Evolutionary conservation across 2,888 invertebrate genomes (phyloP), one percentile per base, ranked within the genome.

Genomic region (Meiosimyza decipiens): DNA sequence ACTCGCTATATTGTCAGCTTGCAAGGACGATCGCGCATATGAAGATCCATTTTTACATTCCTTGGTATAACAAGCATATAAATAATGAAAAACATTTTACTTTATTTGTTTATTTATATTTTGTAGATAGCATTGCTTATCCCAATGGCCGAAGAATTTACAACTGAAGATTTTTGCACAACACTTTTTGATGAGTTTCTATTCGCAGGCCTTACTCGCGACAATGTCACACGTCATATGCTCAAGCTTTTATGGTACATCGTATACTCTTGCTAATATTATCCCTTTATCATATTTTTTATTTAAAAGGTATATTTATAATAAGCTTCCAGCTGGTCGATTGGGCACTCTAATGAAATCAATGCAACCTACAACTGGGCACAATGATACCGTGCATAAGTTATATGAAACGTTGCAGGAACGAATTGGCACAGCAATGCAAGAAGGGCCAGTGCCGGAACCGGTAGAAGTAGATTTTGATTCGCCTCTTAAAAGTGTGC

Each of bases 1-100:
- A 22, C 88, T 98, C n/a, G 95, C 96, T 7, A 95, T 95, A 70
- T 88, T 98, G 62, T 94, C 96, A 0, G 94, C 93, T 82, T 97
- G 96, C 84, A 95, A 96, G 86, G 95, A 94, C 81, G 96, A 97
- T 80, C 90, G 96, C 75, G 95, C 97, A 1, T 97, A 96, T 85
- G 97, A 97, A 85, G 98, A 98, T 88, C 97, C 97, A 6, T 97
- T 97, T 86, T 88, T 98, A 72, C 98, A 98, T 89, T 95, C 96
- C 15, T 88, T 98, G 80, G 95, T 95, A 81, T 73, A 79, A 72
- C 6, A 62, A 4, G 4, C 22, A 15, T 51, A n/a, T 3, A n/a
- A 22, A 52, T 4, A 6, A 9, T 33, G 47, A 22, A 28, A 33
- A n/a, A 40, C 12, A 18, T 60, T 28, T 51, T 47, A 18, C 54